Evolutionary conservation across 1,140 invertebrate species (phyloP).

Genomic region (Eufriesea mexicana): DNA sequence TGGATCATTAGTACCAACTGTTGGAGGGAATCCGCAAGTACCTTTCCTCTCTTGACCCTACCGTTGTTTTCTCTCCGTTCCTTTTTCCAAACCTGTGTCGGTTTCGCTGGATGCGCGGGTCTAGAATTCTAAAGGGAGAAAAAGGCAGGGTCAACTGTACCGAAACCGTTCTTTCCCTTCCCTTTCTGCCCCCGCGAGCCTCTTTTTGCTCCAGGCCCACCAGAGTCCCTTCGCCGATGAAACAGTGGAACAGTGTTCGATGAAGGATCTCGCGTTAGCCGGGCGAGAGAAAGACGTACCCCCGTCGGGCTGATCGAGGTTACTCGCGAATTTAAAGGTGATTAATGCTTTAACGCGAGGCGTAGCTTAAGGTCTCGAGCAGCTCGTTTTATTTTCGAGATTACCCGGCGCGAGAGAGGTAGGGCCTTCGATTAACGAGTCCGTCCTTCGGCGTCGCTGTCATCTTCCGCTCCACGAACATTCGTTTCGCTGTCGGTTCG

Average conservation of each 20-base stretch:
- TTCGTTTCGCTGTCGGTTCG: not conserved
- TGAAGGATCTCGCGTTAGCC: not conserved
- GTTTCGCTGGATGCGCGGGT: not conserved
- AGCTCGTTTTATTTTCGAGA: not conserved
- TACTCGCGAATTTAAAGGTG: not conserved
- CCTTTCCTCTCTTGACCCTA: conserved; percentile 61
- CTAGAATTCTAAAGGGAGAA: conserved; percentile 15
- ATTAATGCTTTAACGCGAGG: not conserved
- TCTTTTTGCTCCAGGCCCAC: not conserved
- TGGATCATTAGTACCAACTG: conserved; percentile 79
- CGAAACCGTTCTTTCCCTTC: not conserved
- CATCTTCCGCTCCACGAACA: not conserved
- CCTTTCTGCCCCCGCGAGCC: no score
- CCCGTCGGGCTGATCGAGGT: not conserved
- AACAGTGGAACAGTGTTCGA: not conserved
- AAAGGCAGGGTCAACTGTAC: conserved; percentile 20
- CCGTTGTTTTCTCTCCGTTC: conserved; percentile 29
- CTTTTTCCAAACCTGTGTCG: not conserved
- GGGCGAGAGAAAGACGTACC: not conserved
- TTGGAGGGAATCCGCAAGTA: conserved; percentile 66
- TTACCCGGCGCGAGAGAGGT: not conserved
- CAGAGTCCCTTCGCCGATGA: not conserved
- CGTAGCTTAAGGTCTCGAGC: not conserved
- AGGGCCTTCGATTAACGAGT: not conserved
- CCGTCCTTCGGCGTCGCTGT: not conserved